These are phyloP conservation scores for Isotomurus palustris DNA, from an alignment of 2,888 invertebrate species.

Conservation along the genomic window DNA sequence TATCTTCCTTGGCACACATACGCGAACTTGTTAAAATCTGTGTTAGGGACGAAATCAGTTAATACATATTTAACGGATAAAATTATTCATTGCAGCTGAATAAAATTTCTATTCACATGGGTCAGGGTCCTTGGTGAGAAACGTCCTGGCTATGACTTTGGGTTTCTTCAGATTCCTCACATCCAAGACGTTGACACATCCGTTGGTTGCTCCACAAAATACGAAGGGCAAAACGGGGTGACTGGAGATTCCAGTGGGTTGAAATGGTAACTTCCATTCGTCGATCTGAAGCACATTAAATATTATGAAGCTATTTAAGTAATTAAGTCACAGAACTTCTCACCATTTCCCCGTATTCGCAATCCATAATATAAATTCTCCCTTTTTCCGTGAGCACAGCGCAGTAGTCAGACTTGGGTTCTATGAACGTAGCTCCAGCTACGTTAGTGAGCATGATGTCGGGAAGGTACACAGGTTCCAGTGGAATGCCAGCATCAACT, in stretches of 20 bases:
- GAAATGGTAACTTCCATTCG: constrained; percentile 35
- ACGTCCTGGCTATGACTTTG: constrained; percentile 29
- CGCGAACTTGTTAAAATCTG: constrained; percentile 35
- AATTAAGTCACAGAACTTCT: background rate
- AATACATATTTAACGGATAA: background rate
- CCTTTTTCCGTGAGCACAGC: constrained; percentile 32
- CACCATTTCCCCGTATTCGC: constrained; percentile 28
- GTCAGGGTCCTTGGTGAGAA: constrained; percentile 22
- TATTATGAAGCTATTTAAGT: background rate
- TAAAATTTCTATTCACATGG: constrained; percentile 6
- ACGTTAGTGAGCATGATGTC: constrained; percentile 35
- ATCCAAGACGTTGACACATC: constrained; percentile 36
- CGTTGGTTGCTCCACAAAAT: constrained; percentile 35
- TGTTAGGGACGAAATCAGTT: background rate
- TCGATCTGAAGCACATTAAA: constrained; percentile 20
- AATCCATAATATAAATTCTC: constrained; percentile 25
- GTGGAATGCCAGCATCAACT: constrained; percentile 25
- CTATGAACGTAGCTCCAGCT: constrained; percentile 28
- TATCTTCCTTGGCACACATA: constrained; percentile 38
- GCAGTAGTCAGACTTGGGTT: constrained; percentile 31
- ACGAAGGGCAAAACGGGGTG: constrained; percentile 39
- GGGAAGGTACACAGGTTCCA: constrained; percentile 20
- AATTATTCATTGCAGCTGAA: background rate
- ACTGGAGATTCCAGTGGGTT: constrained; percentile 21
- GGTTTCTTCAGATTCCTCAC: constrained; percentile 32